Evolutionary conservation across 1,140 invertebrate species (phyloP).

Genomic region (Antheraea pernyi): DNA sequence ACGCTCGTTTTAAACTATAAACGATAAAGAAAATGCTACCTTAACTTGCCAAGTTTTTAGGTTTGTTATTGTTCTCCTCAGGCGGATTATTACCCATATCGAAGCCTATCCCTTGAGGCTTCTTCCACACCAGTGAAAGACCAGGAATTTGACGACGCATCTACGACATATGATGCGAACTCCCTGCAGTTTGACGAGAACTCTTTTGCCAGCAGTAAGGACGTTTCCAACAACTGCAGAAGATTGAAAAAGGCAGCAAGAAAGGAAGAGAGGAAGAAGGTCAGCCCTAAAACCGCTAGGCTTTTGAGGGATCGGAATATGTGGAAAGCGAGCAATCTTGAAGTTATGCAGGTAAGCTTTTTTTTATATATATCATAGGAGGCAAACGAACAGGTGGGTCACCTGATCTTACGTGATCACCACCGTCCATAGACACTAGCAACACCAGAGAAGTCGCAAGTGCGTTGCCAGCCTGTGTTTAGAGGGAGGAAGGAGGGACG

Average conservation of each 20-base stretch:
- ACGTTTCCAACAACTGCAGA: constrained; percentile 53
- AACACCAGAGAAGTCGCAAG: too few relatives aligned
- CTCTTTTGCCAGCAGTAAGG: constrained; percentile 53
- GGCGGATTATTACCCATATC: constrained; percentile 46
- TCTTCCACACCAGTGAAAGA: constrained; percentile 30
- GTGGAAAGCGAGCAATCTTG: constrained; percentile 63
- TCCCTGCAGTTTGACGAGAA: constrained; percentile 51
- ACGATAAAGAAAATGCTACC: too few relatives aligned
- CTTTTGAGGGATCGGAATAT: constrained; percentile 58
- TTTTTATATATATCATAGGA: too few relatives aligned
- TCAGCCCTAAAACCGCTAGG: constrained; percentile 41
- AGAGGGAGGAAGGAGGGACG: too few relatives aligned
- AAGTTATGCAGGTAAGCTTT: constrained; percentile 59
- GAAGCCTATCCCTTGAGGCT: constrained; percentile 42
- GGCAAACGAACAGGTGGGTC: too few relatives aligned
- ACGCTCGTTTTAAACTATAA: too few relatives aligned
- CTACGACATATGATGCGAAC: constrained; percentile 42
- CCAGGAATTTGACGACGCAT: constrained; percentile 34
- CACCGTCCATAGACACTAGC: too few relatives aligned
- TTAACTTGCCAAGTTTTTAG: too few relatives aligned
- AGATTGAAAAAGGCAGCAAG: constrained; percentile 47
- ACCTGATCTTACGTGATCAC: too few relatives aligned
- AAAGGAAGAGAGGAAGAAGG: constrained; percentile 37
- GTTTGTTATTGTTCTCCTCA: constrained; percentile 12
- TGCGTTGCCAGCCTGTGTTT: too few relatives aligned